Base-by-base conservation (phyloP, 1,140 invertebrate genomes). In the Rhagoletis zephyria region DNA sequence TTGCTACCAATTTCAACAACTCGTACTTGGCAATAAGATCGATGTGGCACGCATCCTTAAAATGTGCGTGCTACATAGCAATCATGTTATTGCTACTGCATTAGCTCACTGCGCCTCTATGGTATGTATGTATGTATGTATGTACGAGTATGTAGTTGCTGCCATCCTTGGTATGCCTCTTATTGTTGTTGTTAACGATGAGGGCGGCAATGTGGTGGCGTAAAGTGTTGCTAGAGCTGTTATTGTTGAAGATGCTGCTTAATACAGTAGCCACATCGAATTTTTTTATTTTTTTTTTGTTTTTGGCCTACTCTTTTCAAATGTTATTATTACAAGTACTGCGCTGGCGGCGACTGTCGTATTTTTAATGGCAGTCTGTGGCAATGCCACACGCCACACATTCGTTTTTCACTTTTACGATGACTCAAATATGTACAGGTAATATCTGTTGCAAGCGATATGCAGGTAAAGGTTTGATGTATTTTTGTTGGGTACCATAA, bases 1-100 rank as follows among this genome's bases (percentile, higher is more conserved):
- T 19, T 87, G 16, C 64, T 30, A 67, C 64, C 42, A 42, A 51
- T 65, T 87, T 16, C 61, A 56, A 85, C 30, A 42, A 14, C 16
- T 63, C 56, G 42, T 61, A 42, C 16, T 42, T n/a, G 16, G 30
- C 16, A 65, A 65, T 45, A 85, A 85, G 85, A 61, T 85, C 85
- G 40, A 85, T 85, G 85, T 85, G 85, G 85, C 85, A 85, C 60
- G 85, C 85, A 85, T 48, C 12, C 64, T 65, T 51, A 51, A 87
- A 56, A 42, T 64, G 88, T 89, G 88, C 88, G 88, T 89, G 88
- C 87, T 81, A 65, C 87, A 87, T 87, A 87, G 61, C 65, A 88
- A 89, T 88, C 86, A 89, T 81, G 87, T 86, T 87, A 87, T 51
- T 81, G 85, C 60, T 85, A 19, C 60, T 85, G 85, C 60, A 42